Evolutionary conservation across 2,113 vertebrate species (phyloP).

Genomic region (Gorilla gorilla): DNA sequence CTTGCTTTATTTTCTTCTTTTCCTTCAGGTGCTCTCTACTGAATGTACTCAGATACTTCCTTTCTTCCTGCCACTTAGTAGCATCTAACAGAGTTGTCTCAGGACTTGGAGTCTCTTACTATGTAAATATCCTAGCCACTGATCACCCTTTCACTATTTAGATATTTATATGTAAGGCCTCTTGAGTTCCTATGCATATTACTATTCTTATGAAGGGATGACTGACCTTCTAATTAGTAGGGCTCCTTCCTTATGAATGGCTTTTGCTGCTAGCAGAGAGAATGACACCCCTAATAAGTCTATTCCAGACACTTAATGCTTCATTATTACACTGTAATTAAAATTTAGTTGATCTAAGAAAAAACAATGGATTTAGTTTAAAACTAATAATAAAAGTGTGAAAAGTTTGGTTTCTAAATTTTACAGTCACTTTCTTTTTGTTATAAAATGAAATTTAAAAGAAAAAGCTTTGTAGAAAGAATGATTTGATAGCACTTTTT

Average conservation of each 20-base stretch:
- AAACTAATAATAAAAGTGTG: background rate
- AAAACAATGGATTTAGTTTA: slow-evolving; percentile 4
- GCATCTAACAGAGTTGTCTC: background rate
- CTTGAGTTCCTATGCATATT: background rate
- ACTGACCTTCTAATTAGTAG: background rate
- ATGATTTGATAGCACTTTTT: background rate
- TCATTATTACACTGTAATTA: slow-evolving; percentile 1
- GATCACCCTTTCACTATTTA: background rate
- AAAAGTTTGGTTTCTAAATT: slow-evolving; percentile 9
- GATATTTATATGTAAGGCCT: background rate
- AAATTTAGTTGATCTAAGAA: slow-evolving; percentile 10
- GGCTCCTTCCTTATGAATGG: background rate
- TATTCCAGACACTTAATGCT: background rate
- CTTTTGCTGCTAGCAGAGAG: background rate
- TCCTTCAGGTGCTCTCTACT: background rate
- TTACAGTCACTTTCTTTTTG: background rate
- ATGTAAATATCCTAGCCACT: background rate
- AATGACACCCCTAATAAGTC: background rate
- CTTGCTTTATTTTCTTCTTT: background rate
- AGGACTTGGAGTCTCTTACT: background rate
- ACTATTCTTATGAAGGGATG: background rate
- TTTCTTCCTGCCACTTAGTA: background rate
- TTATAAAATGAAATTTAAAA: slow-evolving; percentile 13
- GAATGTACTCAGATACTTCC: background rate
- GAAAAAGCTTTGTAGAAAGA: background rate